These are phyloP conservation scores for Anodontia alba DNA, from an alignment of 2,888 invertebrate species.

Conservation along the genomic window DNA sequence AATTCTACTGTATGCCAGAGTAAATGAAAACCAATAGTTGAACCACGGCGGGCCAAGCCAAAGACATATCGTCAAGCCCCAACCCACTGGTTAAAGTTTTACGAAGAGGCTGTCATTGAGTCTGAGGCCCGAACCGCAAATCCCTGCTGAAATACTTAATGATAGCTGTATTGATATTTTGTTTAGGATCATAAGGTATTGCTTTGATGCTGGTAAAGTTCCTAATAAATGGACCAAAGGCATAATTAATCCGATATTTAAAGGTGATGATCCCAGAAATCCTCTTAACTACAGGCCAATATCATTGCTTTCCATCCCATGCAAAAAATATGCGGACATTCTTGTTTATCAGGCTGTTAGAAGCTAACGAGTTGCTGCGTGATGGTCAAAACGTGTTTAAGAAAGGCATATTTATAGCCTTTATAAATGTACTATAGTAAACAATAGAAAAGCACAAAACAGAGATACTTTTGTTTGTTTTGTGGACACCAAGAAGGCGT, in stretches of 20 bases:
- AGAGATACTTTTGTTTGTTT: conserved; percentile 39
- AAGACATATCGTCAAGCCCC: too few relatives aligned
- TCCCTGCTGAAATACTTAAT: background rate
- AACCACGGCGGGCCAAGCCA: too few relatives aligned
- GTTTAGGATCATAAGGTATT: conserved; percentile 5
- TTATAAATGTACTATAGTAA: conserved; percentile 26
- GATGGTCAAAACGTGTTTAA: conserved; percentile 44
- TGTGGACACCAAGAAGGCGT: conserved; percentile 40
- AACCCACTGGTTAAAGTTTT: too few relatives aligned
- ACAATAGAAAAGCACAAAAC: conserved; percentile 21
- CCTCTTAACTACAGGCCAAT: conserved; percentile 26
- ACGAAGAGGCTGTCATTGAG: too few relatives aligned
- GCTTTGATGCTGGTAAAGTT: conserved; percentile 17
- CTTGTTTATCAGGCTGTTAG: conserved; percentile 21
- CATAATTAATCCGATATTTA: conserved; percentile 26
- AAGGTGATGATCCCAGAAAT: background rate
- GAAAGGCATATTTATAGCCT: conserved; percentile 28
- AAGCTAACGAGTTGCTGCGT: conserved; percentile 7
- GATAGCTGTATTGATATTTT: conserved; percentile 12
- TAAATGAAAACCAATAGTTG: too few relatives aligned
- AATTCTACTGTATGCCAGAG: too few relatives aligned
- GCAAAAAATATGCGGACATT: conserved; percentile 26
- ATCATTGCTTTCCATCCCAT: conserved; percentile 9
- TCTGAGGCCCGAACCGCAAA: too few relatives aligned
- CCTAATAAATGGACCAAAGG: conserved; percentile 14